These are phyloP conservation scores for Rhombomys opimus DNA, from an alignment of 2,113 vertebrate species.

Conservation along the genomic window DNA sequence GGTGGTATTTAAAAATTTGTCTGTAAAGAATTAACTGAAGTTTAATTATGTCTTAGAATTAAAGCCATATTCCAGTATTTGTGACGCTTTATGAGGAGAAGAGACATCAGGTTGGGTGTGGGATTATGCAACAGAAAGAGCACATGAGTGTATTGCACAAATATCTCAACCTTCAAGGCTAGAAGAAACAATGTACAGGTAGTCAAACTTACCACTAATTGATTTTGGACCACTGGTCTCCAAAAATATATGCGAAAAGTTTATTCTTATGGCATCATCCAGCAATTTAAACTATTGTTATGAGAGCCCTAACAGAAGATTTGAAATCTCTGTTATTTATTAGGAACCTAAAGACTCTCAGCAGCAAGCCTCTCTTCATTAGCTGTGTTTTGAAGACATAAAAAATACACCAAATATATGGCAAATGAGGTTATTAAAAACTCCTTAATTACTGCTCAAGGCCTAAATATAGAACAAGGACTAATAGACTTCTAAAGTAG, in stretches of 20 bases:
- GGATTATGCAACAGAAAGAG: background rate
- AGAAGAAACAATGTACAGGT: background rate
- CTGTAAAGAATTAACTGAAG: background rate
- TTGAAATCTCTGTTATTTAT: background rate
- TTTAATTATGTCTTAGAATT: background rate
- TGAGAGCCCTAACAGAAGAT: background rate
- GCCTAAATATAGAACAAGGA: background rate
- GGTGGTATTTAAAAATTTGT: background rate
- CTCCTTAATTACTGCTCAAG: background rate
- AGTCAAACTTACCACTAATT: background rate
- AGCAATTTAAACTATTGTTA: background rate
- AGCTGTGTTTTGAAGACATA: background rate
- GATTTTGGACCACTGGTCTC: background rate
- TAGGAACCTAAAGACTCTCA: background rate
- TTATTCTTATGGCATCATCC: background rate
- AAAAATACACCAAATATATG: background rate
- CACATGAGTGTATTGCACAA: background rate
- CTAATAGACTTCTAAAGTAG: background rate
- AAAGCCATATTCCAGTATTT: background rate
- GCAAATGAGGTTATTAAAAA: background rate
- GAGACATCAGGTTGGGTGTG: background rate
- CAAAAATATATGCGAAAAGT: background rate
- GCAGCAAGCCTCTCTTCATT: background rate
- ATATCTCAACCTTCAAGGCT: background rate
- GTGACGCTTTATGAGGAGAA: background rate